phyloP scores from a whole-genome alignment of 2,888 invertebrate genomes.

The Lycophotia porphyrea region DNA sequence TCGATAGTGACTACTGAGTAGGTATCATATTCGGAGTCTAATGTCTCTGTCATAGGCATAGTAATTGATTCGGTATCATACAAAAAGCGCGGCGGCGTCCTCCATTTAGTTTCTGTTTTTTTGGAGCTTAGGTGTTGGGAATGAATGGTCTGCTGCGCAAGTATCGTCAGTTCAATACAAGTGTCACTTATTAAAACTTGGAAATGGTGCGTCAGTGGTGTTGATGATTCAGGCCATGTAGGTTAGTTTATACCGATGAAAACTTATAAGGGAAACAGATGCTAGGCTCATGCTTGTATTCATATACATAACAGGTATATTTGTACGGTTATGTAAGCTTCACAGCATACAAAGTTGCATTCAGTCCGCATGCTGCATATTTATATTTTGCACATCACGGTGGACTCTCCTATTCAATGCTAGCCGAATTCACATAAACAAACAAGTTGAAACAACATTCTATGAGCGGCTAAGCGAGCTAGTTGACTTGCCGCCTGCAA shows the following conservation, averaged over 20 bases:
- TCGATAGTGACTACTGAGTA: not conserved
- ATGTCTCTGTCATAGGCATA: not conserved
- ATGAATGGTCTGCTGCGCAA: not conserved
- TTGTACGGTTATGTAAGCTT: constrained; percentile 26
- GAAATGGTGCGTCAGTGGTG: not conserved
- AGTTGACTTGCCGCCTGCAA: constrained; percentile 83
- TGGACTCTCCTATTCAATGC: constrained; percentile 71
- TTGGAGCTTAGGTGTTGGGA: not conserved
- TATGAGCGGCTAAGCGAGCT: constrained; percentile 68
- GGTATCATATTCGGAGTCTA: not conserved
- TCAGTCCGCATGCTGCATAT: constrained; percentile 44
- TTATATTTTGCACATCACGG: constrained; percentile 59
- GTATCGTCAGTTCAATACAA: not conserved
- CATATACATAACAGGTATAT: constrained; percentile 24
- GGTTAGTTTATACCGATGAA: not conserved
- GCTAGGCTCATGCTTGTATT: too few species aligned
- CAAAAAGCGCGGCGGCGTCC: not conserved
- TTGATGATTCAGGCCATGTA: not conserved
- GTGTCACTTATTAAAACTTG: not conserved
- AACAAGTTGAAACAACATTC: constrained; percentile 70
- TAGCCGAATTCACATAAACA: constrained; percentile 74
- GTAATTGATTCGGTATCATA: not conserved
- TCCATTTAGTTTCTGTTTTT: not conserved
- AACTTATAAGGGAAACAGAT: constrained; percentile 21
- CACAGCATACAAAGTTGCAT: constrained; percentile 38